phyloP scores from a whole-genome alignment of 2,797 vertebrate genomes.

The Capromys pilorides region DNA sequence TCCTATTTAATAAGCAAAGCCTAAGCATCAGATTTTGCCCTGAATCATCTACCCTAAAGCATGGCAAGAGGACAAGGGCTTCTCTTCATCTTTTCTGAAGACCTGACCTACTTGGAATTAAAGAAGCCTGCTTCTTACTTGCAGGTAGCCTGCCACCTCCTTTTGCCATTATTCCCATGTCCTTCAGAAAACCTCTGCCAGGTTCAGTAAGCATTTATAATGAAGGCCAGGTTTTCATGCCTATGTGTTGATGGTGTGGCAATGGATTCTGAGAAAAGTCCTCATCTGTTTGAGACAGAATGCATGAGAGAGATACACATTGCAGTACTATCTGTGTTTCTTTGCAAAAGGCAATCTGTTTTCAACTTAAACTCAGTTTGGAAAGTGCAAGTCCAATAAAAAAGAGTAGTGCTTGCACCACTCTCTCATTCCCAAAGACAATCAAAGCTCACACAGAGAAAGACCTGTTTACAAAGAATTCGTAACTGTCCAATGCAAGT shows the following conservation, averaged over 20 bases:
- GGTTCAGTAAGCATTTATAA: not conserved
- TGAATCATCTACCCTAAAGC: not conserved
- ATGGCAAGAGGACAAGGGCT: not conserved
- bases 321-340: not conserved
- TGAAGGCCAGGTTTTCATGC: not conserved
- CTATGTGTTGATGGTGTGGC: not conserved
- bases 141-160: not conserved
- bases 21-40: not conserved
- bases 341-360: slow-evolving; percentile 52
- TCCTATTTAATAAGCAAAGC: not conserved
- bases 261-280: slow-evolving; percentile 5
- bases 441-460: not conserved
- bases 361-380: slow-evolving; percentile 47
- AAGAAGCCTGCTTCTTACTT: not conserved
- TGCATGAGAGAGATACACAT: not conserved
- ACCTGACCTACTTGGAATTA: not conserved
- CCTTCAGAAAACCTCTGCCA: not conserved
- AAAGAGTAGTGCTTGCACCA: not conserved
- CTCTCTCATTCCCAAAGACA: not conserved
- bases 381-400: slow-evolving; percentile 2
- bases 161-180: not conserved
- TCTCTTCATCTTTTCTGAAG: not conserved
- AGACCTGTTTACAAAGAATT: not conserved
- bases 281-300: not conserved
- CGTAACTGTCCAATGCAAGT: not conserved